Conservation (phyloP, 2,113 vertebrate species). For the Triplophysa siluroides region DNA sequence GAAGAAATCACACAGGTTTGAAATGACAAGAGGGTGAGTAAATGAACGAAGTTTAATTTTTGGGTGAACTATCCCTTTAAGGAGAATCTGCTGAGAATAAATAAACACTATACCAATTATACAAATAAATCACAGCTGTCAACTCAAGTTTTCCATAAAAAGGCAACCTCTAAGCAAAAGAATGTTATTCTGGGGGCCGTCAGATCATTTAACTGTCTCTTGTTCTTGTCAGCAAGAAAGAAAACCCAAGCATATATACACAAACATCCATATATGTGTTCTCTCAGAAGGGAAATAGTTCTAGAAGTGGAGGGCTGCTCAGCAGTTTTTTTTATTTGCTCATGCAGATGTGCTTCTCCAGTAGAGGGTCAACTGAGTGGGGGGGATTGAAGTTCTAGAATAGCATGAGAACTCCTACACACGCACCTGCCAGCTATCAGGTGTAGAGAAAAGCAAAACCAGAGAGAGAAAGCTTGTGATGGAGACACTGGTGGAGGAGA, state of each 20-base stretch:
- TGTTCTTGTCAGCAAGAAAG: not conserved
- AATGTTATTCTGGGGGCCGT: too few species aligned
- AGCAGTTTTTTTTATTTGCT: conserved; percentile 6
- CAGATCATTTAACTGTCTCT: not conserved
- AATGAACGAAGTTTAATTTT: too few species aligned
- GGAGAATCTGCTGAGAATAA: too few species aligned
- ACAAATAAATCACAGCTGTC: too few species aligned
- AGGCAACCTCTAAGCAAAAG: too few species aligned
- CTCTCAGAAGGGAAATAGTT: not conserved
- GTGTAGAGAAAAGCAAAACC: not conserved
- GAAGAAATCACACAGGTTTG: too few species aligned
- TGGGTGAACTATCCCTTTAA: too few species aligned
- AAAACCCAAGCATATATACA: not conserved
- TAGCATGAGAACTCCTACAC: conserved; percentile 32
- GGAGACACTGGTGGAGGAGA: not conserved
- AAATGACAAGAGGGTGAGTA: too few species aligned
- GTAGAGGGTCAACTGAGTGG: conserved; percentile 1
- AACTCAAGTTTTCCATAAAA: too few species aligned
- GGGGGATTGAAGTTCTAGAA: not conserved
- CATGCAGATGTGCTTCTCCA: conserved; percentile 30
- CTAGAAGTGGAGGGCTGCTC: not conserved
- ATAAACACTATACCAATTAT: too few species aligned
- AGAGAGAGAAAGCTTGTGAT: not conserved
- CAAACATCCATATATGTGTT: not conserved
- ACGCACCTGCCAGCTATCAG: conserved; percentile 2